Conservation (phyloP, 2,888 invertebrate genomes). For the Meghimatium bilineatum region DNA sequence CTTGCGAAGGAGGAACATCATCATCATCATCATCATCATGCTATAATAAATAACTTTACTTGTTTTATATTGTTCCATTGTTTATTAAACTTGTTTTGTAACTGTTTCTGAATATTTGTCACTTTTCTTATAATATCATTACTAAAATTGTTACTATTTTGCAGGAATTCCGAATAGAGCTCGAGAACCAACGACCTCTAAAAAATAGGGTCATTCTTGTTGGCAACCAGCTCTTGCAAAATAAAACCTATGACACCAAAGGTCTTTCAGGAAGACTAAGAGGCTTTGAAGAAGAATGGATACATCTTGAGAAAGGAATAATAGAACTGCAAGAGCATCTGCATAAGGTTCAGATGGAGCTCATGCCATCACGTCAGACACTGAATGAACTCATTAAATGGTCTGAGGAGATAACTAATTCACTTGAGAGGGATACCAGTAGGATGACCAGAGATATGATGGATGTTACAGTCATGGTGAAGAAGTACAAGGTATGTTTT, state of each 20-base stretch:
- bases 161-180: slow-evolving; percentile 74
- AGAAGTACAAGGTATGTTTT: slow-evolving; percentile 71
- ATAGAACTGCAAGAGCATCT: slow-evolving; percentile 69
- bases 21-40: no score
- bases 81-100: no score
- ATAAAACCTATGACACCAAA: slow-evolving; percentile 62
- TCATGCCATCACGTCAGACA: slow-evolving; percentile 75
- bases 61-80: no score
- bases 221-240: slow-evolving; percentile 68
- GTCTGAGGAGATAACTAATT: slow-evolving; percentile 68
- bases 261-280: slow-evolving; percentile 63
- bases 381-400: slow-evolving; percentile 71
- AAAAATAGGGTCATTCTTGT: slow-evolving; percentile 67
- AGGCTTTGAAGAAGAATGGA: slow-evolving; percentile 71
- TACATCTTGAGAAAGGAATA: slow-evolving; percentile 66
- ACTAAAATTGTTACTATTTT: neutral
- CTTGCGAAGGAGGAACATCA: no score
- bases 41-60: no score
- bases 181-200: slow-evolving; percentile 68
- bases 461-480: slow-evolving; percentile 70
- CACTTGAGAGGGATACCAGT: slow-evolving; percentile 63
- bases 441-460: slow-evolving; percentile 61
- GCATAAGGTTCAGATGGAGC: slow-evolving; percentile 74
- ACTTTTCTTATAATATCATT: neutral
- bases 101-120: no score